phyloP scores from a whole-genome alignment of 2,113 vertebrate species.

The Oryzias melastigma region DNA sequence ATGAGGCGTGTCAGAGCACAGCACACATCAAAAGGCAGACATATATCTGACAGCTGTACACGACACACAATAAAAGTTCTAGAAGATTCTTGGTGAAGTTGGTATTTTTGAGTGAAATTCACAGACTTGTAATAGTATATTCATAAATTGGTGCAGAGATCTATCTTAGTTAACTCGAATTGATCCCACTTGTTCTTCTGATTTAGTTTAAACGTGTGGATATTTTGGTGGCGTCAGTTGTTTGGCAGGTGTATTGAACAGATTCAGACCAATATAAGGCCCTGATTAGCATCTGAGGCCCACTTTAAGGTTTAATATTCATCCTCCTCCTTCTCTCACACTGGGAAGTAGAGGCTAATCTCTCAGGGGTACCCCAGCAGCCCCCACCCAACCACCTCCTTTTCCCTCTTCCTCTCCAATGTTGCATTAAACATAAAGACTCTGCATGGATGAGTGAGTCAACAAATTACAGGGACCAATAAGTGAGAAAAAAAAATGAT shows the following conservation, averaged over 20 bases:
- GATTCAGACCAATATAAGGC: conserved; percentile 59
- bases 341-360: conserved; percentile 68
- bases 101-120: background rate
- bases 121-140: too few species aligned
- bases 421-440: conserved; percentile 84
- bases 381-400: conserved; percentile 25
- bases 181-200: too few species aligned
- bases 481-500: conserved; percentile 63
- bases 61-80: conserved; percentile 37
- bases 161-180: too few species aligned
- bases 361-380: conserved; percentile 56
- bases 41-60: conserved; percentile 59
- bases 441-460: conserved; percentile 83
- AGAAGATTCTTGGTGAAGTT: conserved; percentile 8
- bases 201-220: too few species aligned
- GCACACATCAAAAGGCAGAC: conserved; percentile 52
- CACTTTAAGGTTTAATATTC: conserved; percentile 66
- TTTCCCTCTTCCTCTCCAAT: conserved; percentile 60
- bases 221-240: conserved; percentile 26
- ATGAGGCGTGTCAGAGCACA: conserved; percentile 68
- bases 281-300: conserved; percentile 76
- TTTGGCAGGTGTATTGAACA: conserved; percentile 58
- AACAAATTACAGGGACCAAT: conserved; percentile 83
- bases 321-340: conserved; percentile 52
- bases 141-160: too few species aligned